Evolutionary conservation across 1,140 invertebrate genomes (phyloP).

Genomic region (Drosophila seguyi): DNA sequence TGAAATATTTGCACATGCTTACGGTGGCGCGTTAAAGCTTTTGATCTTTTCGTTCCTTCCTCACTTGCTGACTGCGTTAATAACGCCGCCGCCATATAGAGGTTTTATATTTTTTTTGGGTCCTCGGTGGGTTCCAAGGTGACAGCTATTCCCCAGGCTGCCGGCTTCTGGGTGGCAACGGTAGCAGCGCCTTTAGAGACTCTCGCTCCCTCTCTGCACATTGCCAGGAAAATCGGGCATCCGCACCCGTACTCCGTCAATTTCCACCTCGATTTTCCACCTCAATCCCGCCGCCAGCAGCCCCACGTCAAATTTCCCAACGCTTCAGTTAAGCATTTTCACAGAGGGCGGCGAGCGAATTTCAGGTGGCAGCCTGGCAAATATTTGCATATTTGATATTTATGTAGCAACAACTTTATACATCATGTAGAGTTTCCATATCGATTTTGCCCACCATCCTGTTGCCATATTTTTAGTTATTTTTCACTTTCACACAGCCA

Average conservation of each 20-base stretch:
- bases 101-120: conserved; percentile 13
- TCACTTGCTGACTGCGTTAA: conserved; percentile 73
- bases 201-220: conserved; percentile 38
- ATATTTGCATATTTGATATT: conserved; percentile 84
- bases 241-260: conserved; percentile 9
- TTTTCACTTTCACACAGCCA: conserved; percentile 37
- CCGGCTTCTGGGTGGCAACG: conserved; percentile 36
- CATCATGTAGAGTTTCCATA: conserved; percentile 72
- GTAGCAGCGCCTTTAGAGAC: conserved; percentile 31
- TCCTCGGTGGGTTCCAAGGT: conserved; percentile 55
- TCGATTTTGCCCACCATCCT: conserved; percentile 63
- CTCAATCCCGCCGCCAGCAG: conserved; percentile 18
- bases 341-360: conserved; percentile 35
- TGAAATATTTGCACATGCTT: conserved; percentile 80
- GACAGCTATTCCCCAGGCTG: conserved; percentile 63
- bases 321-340: conserved; percentile 66
- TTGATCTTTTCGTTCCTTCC: conserved; percentile 71
- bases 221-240: conserved; percentile 61
- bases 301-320: conserved; percentile 49
- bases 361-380: conserved; percentile 74
- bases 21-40: conserved; percentile 67
- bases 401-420: conserved; percentile 76
- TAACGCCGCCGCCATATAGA: conserved; percentile 60
- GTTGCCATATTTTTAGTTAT: conserved; percentile 56
- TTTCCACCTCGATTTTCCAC: conserved; percentile 15